Conservation (phyloP, 2,797 vertebrate genomes). For the Florisuga fusca region DNA sequence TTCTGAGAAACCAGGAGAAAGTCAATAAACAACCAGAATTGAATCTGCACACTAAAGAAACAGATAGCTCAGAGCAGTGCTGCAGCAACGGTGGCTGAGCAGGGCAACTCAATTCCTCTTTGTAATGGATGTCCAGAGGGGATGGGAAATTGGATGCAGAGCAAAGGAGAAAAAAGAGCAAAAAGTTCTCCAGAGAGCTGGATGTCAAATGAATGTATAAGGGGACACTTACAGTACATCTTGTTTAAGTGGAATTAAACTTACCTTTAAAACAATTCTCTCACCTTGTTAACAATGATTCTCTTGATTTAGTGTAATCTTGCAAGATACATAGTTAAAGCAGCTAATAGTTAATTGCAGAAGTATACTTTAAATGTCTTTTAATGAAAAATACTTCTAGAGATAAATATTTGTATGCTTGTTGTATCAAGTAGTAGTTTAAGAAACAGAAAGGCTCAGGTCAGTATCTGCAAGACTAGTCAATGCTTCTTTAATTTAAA, state of each 20-base stretch:
- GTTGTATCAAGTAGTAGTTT: background rate
- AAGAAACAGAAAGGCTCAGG: background rate
- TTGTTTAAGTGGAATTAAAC: slow-evolving; percentile 16
- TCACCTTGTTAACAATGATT: background rate
- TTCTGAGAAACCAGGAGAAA: background rate
- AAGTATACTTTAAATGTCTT: slow-evolving; percentile 5
- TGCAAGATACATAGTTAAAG: background rate
- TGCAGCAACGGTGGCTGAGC: background rate
- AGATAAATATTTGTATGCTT: slow-evolving; percentile 38
- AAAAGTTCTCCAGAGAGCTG: slow-evolving; percentile 19
- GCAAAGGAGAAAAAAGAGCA: background rate
- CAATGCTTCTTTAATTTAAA: background rate
- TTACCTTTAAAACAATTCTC: background rate
- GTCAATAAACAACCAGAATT: slow-evolving; percentile 27
- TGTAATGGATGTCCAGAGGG: slow-evolving; percentile 7
- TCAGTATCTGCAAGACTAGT: background rate
- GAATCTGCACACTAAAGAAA: background rate
- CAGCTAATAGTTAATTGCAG: slow-evolving; percentile 3
- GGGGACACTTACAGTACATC: background rate
- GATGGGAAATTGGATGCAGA: slow-evolving; percentile 23
- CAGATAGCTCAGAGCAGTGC: background rate
- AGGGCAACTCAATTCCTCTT: background rate
- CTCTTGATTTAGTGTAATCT: background rate
- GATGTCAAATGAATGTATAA: background rate
- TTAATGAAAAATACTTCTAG: slow-evolving; percentile 18